Conservation (phyloP, 2,888 invertebrate species). For the Hirtodrosophila duncani region DNA sequence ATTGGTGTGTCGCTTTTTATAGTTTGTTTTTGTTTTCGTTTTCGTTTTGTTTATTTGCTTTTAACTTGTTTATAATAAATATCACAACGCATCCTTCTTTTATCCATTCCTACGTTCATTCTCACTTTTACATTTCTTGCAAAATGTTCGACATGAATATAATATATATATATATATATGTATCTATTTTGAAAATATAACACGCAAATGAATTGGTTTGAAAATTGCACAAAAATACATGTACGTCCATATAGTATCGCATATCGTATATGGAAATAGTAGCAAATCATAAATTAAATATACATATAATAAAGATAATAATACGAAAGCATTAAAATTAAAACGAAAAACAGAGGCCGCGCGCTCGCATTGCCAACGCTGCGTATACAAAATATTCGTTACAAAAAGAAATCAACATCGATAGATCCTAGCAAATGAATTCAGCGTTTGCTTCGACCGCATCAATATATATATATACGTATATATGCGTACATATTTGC, state of each 20-base stretch:
- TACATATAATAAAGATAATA: slow-evolving; percentile 66
- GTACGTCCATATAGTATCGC: slow-evolving; percentile 35
- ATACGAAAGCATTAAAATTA: slow-evolving; percentile 69
- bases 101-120: slow-evolving; percentile 36
- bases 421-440: slow-evolving; percentile 48
- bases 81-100: slow-evolving; percentile 78
- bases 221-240: slow-evolving; percentile 69
- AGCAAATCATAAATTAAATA: slow-evolving; percentile 62
- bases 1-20: slow-evolving; percentile 19
- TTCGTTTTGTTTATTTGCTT: slow-evolving; percentile 45
- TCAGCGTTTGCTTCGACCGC: slow-evolving; percentile 21
- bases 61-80: slow-evolving; percentile 76
- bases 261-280: slow-evolving; percentile 29
- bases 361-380: not conserved
- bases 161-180: slow-evolving; percentile 22
- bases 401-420: slow-evolving; percentile 58
- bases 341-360: slow-evolving; percentile 37
- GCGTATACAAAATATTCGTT: slow-evolving; percentile 33
- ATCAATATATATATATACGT: slow-evolving; percentile 18
- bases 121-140: slow-evolving; percentile 41
- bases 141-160: slow-evolving; percentile 42
- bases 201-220: slow-evolving; percentile 66
- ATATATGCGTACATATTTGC: not conserved
- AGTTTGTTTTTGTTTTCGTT: slow-evolving; percentile 35
- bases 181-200: slow-evolving; percentile 50